Base-by-base conservation (phyloP, 1,140 invertebrate species). In the Camponotus pennsylvanicus region DNA sequence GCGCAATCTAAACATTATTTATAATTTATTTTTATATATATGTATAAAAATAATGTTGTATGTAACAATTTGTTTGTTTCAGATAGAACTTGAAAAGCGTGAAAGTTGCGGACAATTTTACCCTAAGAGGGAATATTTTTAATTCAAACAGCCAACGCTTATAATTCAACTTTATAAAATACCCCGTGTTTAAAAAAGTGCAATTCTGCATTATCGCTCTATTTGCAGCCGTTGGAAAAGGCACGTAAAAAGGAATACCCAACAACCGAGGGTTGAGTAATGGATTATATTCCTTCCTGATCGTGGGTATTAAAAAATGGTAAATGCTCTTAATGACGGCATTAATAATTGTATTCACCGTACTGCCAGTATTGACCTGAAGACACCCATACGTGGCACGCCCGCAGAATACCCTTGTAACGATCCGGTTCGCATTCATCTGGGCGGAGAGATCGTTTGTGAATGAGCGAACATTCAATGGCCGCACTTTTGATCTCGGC, bases 261-360 rank as follows among this genome's bases (percentile, higher is more conserved):
- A 59, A 73, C 57, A 71, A 40, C 21, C 71, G 49, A 34, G 75
- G 55, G 73, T 70, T 75, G 78, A 79, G 77, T 83, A 83, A 89
- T 91, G 90, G 92, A 92, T 93, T 90, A 93, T 93, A 91, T 88
- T 84, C 83, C 85, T 86, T 91, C 87, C 89, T 88, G 89, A 93
- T 93, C 90, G 88, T 61, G 75, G 52, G 86, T 80, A 89, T 92
- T 88, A 89, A 91, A 92, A 91, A 92, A 90, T 92, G 90, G 86
- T 92, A 92, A 93, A 92, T 92, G 90, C 88, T 92, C 88, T 91
- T 92, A 92, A 93, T 92, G 92, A 92, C 86, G 90, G 87, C 89
- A 91, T 91, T 91, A 92, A 93, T 92, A 93, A 92, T 90, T 93
- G 91, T 91, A 93, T 93, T 93, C 91, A 91, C 86, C 88, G 69